Evolutionary conservation across 2,888 invertebrate genomes (phyloP), one percentile per base, ranked within the genome.

Genomic region (Ormyrus labotus): DNA sequence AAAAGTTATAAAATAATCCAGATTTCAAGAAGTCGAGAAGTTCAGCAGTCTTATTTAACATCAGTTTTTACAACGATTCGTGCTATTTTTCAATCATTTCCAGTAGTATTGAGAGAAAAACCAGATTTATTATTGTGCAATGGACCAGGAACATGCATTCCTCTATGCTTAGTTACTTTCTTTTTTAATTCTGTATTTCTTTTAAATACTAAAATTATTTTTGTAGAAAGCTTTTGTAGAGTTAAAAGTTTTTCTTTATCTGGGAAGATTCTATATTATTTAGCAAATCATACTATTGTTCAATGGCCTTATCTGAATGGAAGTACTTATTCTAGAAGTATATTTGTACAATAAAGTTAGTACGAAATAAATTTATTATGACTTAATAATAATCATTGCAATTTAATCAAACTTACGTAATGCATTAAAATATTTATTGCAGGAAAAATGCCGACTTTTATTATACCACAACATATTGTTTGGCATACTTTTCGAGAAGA

Each of bases 111-210:
- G 85, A 92, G 91, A 69, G 93, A 94, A 85, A 93, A 93, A 83
- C 98, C 99, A 0, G 94, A 97, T 90, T 89, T 98, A 85, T 93
- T 98, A 85, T 91, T 98, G 68, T 97, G 96, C 91, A 98, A 99
- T 92, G 99, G 99, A 0, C 99, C 99, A 63, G 99, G 99, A 7
- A 99, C 98, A 6, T 99, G 99, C 91, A 93, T 99, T 81, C 99
- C 99, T 5, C 92, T 98, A 76, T 98, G 98, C 92, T 85, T 95
- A 75, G 93, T 95, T 74, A 95, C 95, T 13, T 96, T 96, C 88
- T 67, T 97, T 0, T 92, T 95, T 84, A 95, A 95, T 90, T 92
- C 95, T 81, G 89, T 95, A 0, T 94, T 93, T 84, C 87, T 96
- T 57, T 90, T 92, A 51, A 92, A 94, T 84, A 94, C 94, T 79